A percentile compares a stretch with the other conserved stretches of the same genome.
Evolutionary conservation across 2,888 invertebrate species (phyloP).

Genomic region (Apodemia hepburni): DNA sequence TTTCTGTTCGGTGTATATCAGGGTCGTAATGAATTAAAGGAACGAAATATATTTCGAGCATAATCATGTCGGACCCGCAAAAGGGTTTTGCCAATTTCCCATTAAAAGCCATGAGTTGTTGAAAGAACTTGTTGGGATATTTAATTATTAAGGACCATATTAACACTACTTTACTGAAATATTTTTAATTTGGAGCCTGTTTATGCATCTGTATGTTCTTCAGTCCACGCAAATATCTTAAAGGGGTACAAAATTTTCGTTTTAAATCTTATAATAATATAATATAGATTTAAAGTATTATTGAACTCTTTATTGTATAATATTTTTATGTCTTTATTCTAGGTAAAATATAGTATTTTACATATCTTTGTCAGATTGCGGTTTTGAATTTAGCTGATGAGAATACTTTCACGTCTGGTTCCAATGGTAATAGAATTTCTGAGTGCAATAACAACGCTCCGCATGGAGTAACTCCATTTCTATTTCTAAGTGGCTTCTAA

Average conservation of each 20-base stretch:
- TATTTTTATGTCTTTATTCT: background rate
- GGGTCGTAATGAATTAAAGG: slow-evolving; percentile 16
- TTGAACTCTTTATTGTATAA: too few relatives aligned
- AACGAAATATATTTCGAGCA: slow-evolving; percentile 1
- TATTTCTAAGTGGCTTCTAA: background rate
- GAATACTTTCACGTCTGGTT: slow-evolving; percentile 4
- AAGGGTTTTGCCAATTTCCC: slow-evolving; percentile 14
- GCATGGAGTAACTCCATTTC: background rate
- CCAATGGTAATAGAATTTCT: slow-evolving; percentile 2
- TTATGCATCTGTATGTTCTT: too few relatives aligned
- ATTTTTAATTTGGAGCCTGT: too few relatives aligned
- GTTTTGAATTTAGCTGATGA: slow-evolving; percentile 2
- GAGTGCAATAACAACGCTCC: slow-evolving; percentile 5
- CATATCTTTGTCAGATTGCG: background rate
- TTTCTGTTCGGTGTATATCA: background rate
- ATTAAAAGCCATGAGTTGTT: slow-evolving; percentile 21
- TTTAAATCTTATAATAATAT: too few relatives aligned
- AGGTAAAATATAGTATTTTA: background rate
- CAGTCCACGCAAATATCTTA: too few relatives aligned
- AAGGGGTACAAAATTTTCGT: too few relatives aligned
- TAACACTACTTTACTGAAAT: too few relatives aligned
- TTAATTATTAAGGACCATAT: too few relatives aligned
- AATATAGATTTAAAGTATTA: too few relatives aligned
- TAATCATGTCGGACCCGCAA: slow-evolving; percentile 16
- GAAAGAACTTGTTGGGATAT: slow-evolving; percentile 1